These are phyloP conservation scores for Leptoteleia sp. DNA, from an alignment of 1,140 invertebrate species.

Conservation along the genomic window DNA sequence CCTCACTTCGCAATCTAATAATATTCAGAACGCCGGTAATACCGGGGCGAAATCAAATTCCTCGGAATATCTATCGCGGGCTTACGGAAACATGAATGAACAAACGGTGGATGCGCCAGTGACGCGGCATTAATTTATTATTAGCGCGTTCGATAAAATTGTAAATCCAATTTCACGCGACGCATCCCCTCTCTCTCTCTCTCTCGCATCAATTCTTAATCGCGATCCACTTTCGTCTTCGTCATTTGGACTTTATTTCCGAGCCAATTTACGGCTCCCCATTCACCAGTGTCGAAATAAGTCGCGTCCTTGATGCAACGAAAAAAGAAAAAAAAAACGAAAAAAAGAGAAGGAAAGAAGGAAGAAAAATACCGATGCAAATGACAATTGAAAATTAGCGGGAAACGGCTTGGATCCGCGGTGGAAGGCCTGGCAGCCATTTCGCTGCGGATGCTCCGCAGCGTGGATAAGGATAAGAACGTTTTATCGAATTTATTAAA, in stretches of 20 bases:
- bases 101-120: conserved; percentile 3
- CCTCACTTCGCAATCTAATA: no score
- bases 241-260: no score
- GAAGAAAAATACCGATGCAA: conserved; percentile 17
- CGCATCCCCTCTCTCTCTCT: conserved; percentile 1
- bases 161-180: conserved; percentile 17
- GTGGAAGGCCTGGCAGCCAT: conserved; percentile 44
- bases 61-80: conserved; percentile 7
- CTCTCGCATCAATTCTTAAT: conserved; percentile 26
- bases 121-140: conserved; percentile 23
- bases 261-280: no score
- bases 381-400: conserved; percentile 41
- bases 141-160: conserved; percentile 29
- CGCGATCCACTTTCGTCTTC: conserved; percentile 15
- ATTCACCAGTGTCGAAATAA: conserved; percentile 5
- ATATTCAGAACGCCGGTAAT: no score
- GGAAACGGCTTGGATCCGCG: conserved; percentile 33
- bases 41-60: neutral
- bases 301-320: neutral
- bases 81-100: conserved; percentile 13
- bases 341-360: conserved; percentile 15
- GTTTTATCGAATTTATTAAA: conserved; percentile 68
- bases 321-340: no score
- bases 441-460: conserved; percentile 10
- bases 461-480: conserved; percentile 60